Base-by-base conservation (phyloP, 2,797 vertebrate genomes). In the Bucorvus abyssinicus region DNA sequence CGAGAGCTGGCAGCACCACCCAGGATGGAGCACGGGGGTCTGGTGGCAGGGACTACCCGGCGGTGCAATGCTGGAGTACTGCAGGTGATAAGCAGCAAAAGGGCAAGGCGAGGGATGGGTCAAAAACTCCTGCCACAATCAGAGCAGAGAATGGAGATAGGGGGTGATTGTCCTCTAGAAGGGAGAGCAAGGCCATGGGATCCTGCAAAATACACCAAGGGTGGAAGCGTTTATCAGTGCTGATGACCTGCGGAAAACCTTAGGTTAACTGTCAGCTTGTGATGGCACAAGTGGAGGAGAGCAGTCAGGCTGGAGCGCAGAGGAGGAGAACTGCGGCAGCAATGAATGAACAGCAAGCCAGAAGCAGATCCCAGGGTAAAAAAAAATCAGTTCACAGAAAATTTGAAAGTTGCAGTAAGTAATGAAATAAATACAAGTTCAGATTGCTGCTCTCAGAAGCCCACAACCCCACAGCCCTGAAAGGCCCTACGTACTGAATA, bases 111-210 rank as follows among this genome's bases (percentile, higher is more conserved):
- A 77, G 5, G 9, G 26, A 44, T 3, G 27, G 27, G 15, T 91
- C 34, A 44, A 34, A 90, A 49, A 50, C 12, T 67, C 30, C 76
- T 70, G 26, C 30, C 0, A 0, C 21, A 10, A 7, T 56, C 14
- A 45, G 24, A 69, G 47, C 52, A 42, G n/a, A 1, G 1, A 55
- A 55, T 36, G 19, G 19, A 80, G 80, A 63, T 0, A 6, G 3
- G 40, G 32, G 9, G 26, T 59, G 12, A 81, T 56, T 63, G 44
- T 22, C 49, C 20, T 80, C 49, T 12, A 52, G 57, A 74, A 86
- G 21, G 23, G 27, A 50, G 21, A 83, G 7, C 0, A 0, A 88
- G 38, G 38, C 34, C 5, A 26, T 2, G 13, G 53, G n/a, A 64
- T 47, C n/a, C 42, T 67, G 14, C n/a, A 56, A 64, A 87, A 69